Base-by-base conservation (phyloP, 2,113 vertebrate genomes). In the Atlantisia rogersi region DNA sequence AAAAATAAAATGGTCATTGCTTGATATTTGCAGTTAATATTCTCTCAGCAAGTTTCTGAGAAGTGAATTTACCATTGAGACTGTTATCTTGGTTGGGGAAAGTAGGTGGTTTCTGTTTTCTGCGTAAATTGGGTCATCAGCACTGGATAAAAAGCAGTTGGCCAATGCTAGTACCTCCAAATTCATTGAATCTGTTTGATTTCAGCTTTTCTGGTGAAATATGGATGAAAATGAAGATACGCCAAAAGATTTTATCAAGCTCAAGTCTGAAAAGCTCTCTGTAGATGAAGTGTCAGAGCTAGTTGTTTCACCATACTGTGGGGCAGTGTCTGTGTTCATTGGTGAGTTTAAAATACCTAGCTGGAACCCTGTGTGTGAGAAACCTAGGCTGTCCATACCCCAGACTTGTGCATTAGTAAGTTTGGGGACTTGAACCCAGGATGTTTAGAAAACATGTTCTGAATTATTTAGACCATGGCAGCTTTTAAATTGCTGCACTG, bases 241-340 rank as follows among this genome's bases (percentile, higher is more conserved):
- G 59, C 90, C 97, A 55, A 97, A 96, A 75, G 98, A 99, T 89
- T 88, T 98, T 94, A 97, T 99, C 92, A 97, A 97, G 90, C 98
- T 99, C 64, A 98, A 98, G 40, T 42, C 76, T 63, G 98, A 98
- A 97, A 98, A 98, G 82, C 98, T 99, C 32, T 99, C 98, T 13
- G 93, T 98, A 17, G 98, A 99, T 78, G 98, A 98, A 80, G 98
- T 98, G 42, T 98, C 98, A 11, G 97, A 98, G 26, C 68, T 98
- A 8, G 99, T 99, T 14, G 39, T 97, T 88, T 99, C 98, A 90
- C 91, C 98, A 3, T 97, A 68, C 63, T 99, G 99, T 96, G 99
- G 99, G 53, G 99, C 99, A 35, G 79, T 98, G 35, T 99, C 99
- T 48, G 63, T 99, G 1, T 99, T 99, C 85, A 96, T 99, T 95